Percentiles rank a stretch among this genome's conserved stretches.
phyloP scores from a whole-genome alignment of 2,888 invertebrate genomes.

The Zaprionus obscuricornis region DNA sequence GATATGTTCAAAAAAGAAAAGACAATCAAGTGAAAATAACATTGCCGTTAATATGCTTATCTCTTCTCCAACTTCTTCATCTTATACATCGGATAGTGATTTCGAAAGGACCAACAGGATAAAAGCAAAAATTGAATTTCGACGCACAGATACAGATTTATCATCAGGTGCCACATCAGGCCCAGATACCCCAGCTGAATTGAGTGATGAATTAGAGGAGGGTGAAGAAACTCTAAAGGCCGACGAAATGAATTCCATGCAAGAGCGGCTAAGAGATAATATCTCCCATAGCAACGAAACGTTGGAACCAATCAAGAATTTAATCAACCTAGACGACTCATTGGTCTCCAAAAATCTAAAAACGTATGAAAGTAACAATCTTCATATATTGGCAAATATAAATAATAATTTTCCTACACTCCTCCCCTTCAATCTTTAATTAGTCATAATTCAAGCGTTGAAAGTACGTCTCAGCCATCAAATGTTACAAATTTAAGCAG shows the following conservation, averaged over 20 bases:
- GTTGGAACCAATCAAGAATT: too few relatives aligned
- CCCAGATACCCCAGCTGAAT: constrained; percentile 91
- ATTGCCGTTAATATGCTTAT: constrained; percentile 26
- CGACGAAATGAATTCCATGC: too few relatives aligned
- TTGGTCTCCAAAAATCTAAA: too few relatives aligned
- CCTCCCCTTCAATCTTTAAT: constrained; percentile 18
- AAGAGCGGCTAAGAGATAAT: too few relatives aligned
- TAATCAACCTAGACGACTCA: too few relatives aligned
- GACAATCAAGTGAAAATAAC: constrained; percentile 2
- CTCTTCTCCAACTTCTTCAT: constrained; percentile 79
- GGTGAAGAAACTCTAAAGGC: constrained; percentile 30
- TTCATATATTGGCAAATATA: background rate
- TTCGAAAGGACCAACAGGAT: too few relatives aligned
- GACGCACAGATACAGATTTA: constrained; percentile 83
- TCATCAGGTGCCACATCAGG: constrained; percentile 95
- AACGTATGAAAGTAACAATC: too few relatives aligned
- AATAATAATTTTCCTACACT: background rate
- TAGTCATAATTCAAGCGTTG: constrained; percentile 81
- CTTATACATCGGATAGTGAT: constrained; percentile 84
- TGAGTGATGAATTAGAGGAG: constrained; percentile 87
- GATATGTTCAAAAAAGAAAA: constrained; percentile 70
- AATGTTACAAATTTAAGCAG: constrained; percentile 85
- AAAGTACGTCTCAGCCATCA: constrained; percentile 71
- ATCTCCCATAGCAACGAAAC: too few relatives aligned
- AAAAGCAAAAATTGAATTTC: too few relatives aligned